Evolutionary conservation across 2,797 vertebrate genomes (phyloP).

Genomic region (Silurus aristotelis): DNA sequence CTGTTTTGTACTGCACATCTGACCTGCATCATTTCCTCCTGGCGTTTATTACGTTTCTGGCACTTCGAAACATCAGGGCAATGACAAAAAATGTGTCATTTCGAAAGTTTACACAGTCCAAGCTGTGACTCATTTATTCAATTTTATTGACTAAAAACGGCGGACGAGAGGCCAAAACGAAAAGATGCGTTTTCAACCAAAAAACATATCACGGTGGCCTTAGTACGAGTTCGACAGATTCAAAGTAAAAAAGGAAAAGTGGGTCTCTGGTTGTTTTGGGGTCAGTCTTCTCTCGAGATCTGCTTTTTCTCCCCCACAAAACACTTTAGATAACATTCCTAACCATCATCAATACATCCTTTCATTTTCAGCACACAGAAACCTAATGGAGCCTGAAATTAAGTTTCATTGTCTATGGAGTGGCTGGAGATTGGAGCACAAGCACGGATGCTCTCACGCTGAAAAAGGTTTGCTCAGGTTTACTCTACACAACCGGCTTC

Average conservation of each 20-base stretch:
- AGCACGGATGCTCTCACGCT: background rate
- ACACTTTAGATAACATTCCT: slow-evolving; percentile 39
- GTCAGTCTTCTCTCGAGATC: background rate
- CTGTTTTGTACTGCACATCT: no score
- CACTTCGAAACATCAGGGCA: no score
- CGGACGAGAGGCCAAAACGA: no score
- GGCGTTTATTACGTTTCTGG: no score
- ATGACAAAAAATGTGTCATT: no score
- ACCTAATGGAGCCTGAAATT: slow-evolving; percentile 62
- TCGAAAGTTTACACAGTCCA: no score
- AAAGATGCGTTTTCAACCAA: no score
- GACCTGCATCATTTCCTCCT: no score
- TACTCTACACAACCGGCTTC: slow-evolving; percentile 15
- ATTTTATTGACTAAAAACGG: no score
- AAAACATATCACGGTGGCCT: no score
- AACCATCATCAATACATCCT: slow-evolving; percentile 44
- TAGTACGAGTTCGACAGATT: background rate
- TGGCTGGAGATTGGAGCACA: slow-evolving; percentile 52
- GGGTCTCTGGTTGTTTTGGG: background rate
- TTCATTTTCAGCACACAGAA: slow-evolving; percentile 50
- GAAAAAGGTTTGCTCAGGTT: slow-evolving; percentile 10
- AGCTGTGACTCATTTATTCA: no score
- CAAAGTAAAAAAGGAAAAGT: background rate
- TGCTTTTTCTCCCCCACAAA: slow-evolving; percentile 9
- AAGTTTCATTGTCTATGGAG: slow-evolving; percentile 54